phyloP scores from a whole-genome alignment of 2,888 invertebrate genomes.

The Plusia festucae region DNA sequence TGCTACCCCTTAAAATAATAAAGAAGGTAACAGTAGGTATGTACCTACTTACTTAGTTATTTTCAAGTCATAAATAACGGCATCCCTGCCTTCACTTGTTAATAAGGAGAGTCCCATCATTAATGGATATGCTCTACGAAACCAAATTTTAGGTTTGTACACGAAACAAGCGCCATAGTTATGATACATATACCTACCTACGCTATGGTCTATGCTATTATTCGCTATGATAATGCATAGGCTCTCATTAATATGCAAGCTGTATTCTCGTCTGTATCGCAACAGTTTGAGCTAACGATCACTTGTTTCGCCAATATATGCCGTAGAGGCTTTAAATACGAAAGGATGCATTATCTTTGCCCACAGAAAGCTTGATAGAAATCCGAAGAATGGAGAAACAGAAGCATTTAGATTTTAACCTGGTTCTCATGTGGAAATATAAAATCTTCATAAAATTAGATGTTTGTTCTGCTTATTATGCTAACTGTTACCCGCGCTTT shows the following conservation, averaged over 20 bases:
- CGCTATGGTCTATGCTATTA: neutral
- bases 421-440: too few relatives aligned
- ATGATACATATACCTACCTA: too few relatives aligned
- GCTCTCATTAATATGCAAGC: neutral
- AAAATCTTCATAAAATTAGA: neutral
- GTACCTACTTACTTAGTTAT: too few relatives aligned
- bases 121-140: too few relatives aligned
- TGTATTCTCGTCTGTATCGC: neutral
- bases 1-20: too few relatives aligned
- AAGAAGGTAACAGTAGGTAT: too few relatives aligned
- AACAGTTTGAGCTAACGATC: conserved; percentile 1
- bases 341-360: neutral
- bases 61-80: too few relatives aligned
- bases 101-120: too few relatives aligned
- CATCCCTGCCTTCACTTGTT: too few relatives aligned
- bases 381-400: neutral
- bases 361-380: neutral
- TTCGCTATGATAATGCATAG: neutral
- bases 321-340: neutral
- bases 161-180: neutral
- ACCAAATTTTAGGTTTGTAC: neutral
- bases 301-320: neutral
- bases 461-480: too few relatives aligned
- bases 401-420: too few relatives aligned
- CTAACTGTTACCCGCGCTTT: too few relatives aligned